Percentiles rank a stretch among this genome's conserved stretches.
Conservation (phyloP, 1,140 invertebrate genomes). For the Amyelois transitella region DNA sequence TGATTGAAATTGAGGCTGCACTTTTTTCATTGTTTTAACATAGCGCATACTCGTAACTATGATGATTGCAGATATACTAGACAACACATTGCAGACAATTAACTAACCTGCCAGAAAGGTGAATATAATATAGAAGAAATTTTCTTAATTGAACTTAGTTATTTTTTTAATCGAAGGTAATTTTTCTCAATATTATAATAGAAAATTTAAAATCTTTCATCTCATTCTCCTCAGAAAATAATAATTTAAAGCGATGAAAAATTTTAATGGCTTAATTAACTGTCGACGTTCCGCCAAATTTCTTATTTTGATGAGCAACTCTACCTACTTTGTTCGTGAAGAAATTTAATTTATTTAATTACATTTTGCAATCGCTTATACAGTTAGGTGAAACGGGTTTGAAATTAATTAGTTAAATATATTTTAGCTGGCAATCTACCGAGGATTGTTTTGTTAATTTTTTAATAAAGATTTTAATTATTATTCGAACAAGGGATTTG, state of each 20-base stretch:
- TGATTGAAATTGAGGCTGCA: neutral
- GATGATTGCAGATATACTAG: conserved; percentile 7
- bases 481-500: no score
- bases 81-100: no score
- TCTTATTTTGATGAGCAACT: conserved; percentile 44
- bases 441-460: neutral
- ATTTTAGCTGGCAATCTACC: neutral
- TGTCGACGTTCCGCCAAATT: conserved; percentile 41
- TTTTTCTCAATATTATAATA: conserved; percentile 15
- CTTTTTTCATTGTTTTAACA: neutral
- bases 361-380: conserved; percentile 4
- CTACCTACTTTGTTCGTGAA: conserved; percentile 40
- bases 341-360: conserved; percentile 33
- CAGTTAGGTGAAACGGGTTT: neutral
- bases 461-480: no score
- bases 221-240: conserved; percentile 16
- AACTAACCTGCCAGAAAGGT: no score
- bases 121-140: no score
- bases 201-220: conserved; percentile 21
- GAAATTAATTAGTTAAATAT: neutral
- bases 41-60: conserved; percentile 14
- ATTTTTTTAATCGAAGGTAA: no score
- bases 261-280: conserved; percentile 62
- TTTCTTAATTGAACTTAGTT: no score
- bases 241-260: conserved; percentile 29